phyloP scores from a whole-genome alignment of 1,140 invertebrate genomes.

The Sycophila sp. region DNA sequence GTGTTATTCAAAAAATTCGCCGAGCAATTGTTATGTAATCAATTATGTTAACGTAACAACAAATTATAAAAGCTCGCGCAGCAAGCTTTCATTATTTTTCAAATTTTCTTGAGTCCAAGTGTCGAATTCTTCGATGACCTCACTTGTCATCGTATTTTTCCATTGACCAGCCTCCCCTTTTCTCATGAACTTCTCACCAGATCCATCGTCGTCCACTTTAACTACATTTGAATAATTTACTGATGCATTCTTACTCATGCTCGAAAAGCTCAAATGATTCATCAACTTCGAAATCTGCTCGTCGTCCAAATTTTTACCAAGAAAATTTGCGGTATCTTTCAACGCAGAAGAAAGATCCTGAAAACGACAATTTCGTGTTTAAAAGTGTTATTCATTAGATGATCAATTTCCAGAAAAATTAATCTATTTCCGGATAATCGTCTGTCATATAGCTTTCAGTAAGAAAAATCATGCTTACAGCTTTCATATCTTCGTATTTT shows the following conservation, averaged over 20 bases:
- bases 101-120: neutral
- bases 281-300: constrained; percentile 64
- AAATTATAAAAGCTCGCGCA: too few relatives aligned
- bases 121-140: neutral
- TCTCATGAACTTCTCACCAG: neutral
- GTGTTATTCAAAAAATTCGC: too few relatives aligned
- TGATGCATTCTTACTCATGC: constrained; percentile 75
- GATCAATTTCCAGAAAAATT: neutral
- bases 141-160: neutral
- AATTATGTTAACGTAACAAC: too few relatives aligned
- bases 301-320: constrained; percentile 58
- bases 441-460: too few relatives aligned
- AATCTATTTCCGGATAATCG: neutral
- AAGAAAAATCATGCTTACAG: too few relatives aligned
- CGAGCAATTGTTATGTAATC: too few relatives aligned
- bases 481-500: constrained; percentile 76
- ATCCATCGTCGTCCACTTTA: too few relatives aligned
- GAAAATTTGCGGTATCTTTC: constrained; percentile 68
- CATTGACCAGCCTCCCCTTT: neutral
- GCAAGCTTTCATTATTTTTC: neutral
- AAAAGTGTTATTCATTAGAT: too few relatives aligned
- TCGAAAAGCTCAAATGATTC: constrained; percentile 74
- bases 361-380: too few relatives aligned
- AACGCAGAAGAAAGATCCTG: constrained; percentile 71
- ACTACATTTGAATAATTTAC: constrained; percentile 68